Base-by-base conservation (phyloP, 2,797 vertebrate species). In the Anolis apletophallus region DNA sequence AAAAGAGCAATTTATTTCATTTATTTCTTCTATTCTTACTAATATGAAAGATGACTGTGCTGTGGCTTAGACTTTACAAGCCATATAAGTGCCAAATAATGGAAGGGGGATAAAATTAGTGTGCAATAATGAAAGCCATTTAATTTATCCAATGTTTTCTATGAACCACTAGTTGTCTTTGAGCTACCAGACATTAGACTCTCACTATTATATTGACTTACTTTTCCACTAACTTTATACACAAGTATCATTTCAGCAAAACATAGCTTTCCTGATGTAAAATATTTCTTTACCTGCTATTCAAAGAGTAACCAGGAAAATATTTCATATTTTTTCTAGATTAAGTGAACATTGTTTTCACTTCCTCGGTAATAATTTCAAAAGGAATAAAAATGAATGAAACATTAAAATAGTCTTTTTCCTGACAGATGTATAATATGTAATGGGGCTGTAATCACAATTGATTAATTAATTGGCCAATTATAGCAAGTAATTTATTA, bases 1-100 rank as follows among this genome's bases (percentile, higher is more conserved):
- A 29, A 84, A 85, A 52, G 0, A 81, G 81, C 59, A 3, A 78
- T 2, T 13, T 86, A 0, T 88, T 86, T 12, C 0, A 0, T 83
- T 80, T 7, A 8, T 64, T 89, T 78, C 29, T 72, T 90, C 19
- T 76, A 86, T 89, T 1, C 40, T 88, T 90, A 54, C 3, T 85
- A 68, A 46, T 3, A 73, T 40, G 54, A 90, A 86, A 75, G 21
- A 5, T 32, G 50, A 3, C 26, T 83, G 23, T 36, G 1, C 0
- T 84, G 34, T 80, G 26, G 72, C n/a, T 54, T 3, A 69, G 55
- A n/a, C 21, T 90, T 85, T 88, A 71, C 32, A 64, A 13, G 54
- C 13, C 32, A 74, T 6, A 64, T 55, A 83, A 86, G 1, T 85
- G 36, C 7, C 83, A 64, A 67, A 77, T 0, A 7, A 10, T 74